Conservation (phyloP, 2,888 invertebrate species). For the Eustalomyia histrio region DNA sequence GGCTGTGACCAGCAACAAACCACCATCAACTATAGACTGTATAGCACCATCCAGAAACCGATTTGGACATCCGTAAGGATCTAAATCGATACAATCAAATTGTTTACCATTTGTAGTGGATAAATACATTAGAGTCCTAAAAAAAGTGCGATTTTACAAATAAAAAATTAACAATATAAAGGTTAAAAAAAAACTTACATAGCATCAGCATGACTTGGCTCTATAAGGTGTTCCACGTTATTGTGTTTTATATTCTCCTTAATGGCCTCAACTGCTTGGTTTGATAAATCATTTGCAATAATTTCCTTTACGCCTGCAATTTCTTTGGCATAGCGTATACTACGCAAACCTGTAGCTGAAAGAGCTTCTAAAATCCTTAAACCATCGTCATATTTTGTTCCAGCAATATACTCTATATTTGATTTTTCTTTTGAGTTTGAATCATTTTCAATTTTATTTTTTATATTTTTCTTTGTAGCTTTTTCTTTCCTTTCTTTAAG, state of each 20-base stretch:
- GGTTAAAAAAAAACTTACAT: constrained; percentile 82
- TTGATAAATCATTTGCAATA: constrained; percentile 94
- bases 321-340: constrained; percentile 98
- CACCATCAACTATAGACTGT: constrained; percentile 89
- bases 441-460: not conserved
- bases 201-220: constrained; percentile 91
- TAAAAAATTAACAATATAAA: not conserved
- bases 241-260: constrained; percentile 83
- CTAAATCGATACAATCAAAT: constrained; percentile 95
- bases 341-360: constrained; percentile 96
- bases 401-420: constrained; percentile 67
- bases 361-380: constrained; percentile 91
- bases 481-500: constrained; percentile 75
- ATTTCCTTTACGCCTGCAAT: constrained; percentile 89
- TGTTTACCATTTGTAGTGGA: constrained; percentile 84
- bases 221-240: constrained; percentile 86
- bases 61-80: constrained; percentile 98
- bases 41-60: constrained; percentile 95
- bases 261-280: constrained; percentile 92
- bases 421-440: not conserved
- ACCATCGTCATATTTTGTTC: constrained; percentile 74
- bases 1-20: constrained; percentile 95
- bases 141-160: not conserved
- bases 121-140: constrained; percentile 91
- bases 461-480: constrained; percentile 13